Conservation (phyloP, 1,140 invertebrate genomes). For the Chelonus insularis region DNA sequence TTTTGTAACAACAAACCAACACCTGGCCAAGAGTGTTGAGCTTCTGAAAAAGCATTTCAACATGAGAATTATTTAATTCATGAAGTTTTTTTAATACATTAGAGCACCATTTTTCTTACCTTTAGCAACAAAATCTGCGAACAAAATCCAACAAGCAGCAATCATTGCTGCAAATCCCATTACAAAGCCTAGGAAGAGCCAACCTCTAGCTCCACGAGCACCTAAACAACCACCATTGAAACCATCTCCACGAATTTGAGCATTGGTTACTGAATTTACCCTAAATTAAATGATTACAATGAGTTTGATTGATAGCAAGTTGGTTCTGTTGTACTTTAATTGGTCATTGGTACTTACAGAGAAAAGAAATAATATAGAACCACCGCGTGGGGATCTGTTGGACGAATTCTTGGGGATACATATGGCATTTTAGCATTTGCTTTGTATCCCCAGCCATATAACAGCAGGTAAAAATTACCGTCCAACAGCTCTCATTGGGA, state of each 20-base stretch:
- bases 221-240: constrained; percentile 88
- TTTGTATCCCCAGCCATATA: no score
- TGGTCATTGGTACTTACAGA: no score
- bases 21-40: constrained; percentile 73
- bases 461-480: no score
- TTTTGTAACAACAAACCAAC: constrained; percentile 94
- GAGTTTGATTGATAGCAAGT: no score
- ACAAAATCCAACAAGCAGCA: constrained; percentile 94
- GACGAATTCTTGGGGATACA: no score
- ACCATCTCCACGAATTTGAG: constrained; percentile 85
- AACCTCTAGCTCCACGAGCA: constrained; percentile 85
- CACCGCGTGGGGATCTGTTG: no score
- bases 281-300: constrained; percentile 51
- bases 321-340: no score
- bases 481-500: no score
- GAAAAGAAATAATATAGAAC: no score
- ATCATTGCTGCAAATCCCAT: constrained; percentile 95
- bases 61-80: constrained; percentile 16
- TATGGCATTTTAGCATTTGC: no score
- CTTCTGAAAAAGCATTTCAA: constrained; percentile 37
- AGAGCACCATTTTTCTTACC: constrained; percentile 39
- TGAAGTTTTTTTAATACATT: constrained; percentile 1
- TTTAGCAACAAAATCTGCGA: constrained; percentile 72
- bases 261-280: constrained; percentile 96
- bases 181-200: constrained; percentile 96